phyloP scores from a whole-genome alignment of 92 coral and sea anemone genomes.

The Hydrozoanthus gracilis region DNA sequence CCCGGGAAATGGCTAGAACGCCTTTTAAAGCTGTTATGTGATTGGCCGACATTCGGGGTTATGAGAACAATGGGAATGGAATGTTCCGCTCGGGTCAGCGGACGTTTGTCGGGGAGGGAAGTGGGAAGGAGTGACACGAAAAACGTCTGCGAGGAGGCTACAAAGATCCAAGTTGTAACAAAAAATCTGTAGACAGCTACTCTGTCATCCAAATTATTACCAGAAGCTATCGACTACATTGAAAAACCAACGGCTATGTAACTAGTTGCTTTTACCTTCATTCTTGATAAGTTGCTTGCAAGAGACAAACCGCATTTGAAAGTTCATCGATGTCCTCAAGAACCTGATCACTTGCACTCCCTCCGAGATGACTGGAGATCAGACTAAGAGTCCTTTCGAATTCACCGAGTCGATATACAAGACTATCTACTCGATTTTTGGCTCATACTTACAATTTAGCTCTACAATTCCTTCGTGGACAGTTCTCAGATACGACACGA shows the following conservation, averaged over 20 bases:
- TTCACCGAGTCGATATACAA: conserved; percentile 31
- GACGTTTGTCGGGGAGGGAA: no score
- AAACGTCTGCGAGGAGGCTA: no score
- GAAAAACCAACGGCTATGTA: no score
- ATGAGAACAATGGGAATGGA: not conserved
- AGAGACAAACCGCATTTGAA: not conserved
- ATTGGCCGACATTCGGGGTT: not conserved
- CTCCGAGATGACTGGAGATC: conserved; percentile 38
- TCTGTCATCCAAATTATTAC: no score
- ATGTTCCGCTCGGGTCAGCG: not conserved
- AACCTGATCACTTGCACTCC: not conserved
- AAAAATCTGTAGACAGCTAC: no score
- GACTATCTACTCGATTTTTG: conserved; percentile 42
- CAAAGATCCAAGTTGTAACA: no score
- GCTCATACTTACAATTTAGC: conserved; percentile 17
- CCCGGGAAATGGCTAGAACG: not conserved
- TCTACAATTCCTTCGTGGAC: not conserved
- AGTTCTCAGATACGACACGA: conserved; percentile 14
- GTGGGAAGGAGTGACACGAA: no score
- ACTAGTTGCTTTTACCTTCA: no score
- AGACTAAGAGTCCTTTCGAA: conserved; percentile 37
- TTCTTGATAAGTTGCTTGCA: conserved; percentile 1
- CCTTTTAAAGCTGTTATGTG: not conserved
- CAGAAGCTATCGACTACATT: no score
- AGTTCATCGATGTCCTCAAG: conserved; percentile 27